These are phyloP conservation scores for Dicaeum eximium DNA, from an alignment of 2,113 vertebrate genomes.

Conservation along the genomic window DNA sequence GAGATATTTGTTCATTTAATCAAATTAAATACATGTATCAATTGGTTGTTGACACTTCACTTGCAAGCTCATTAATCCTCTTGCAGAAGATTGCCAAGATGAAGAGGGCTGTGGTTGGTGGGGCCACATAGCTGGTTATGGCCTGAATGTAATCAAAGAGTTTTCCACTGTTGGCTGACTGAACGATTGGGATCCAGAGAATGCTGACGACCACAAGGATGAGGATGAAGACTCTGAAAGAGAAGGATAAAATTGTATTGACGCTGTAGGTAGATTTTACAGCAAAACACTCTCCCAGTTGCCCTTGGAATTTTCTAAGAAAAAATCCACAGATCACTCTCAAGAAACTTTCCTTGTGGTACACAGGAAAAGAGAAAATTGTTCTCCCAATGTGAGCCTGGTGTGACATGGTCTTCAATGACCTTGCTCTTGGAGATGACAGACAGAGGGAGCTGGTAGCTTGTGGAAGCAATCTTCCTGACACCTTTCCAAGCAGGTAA, in stretches of 20 bases:
- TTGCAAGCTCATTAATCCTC: conserved; percentile 88
- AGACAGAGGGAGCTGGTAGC: background rate
- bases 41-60: conserved; percentile 5
- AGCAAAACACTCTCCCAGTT: background rate
- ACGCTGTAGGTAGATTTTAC: background rate
- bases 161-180: conserved; percentile 89
- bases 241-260: background rate
- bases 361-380: background rate
- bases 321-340: background rate
- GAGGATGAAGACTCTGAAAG: conserved; percentile 84
- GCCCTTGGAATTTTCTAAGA: background rate
- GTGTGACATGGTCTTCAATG: background rate
- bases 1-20: background rate
- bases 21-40: background rate
- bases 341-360: background rate
- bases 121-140: conserved; percentile 88
- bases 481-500: background rate
- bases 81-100: conserved; percentile 91
- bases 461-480: background rate
- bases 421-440: background rate
- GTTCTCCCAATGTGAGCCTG: background rate
- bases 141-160: conserved; percentile 95
- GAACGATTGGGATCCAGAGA: conserved; percentile 93
- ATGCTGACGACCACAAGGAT: conserved; percentile 86
- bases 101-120: conserved; percentile 91